Percentiles rank a stretch among this genome's conserved stretches.
Conservation (phyloP, 2,113 vertebrate genomes). For the Nesoenas mayeri region DNA sequence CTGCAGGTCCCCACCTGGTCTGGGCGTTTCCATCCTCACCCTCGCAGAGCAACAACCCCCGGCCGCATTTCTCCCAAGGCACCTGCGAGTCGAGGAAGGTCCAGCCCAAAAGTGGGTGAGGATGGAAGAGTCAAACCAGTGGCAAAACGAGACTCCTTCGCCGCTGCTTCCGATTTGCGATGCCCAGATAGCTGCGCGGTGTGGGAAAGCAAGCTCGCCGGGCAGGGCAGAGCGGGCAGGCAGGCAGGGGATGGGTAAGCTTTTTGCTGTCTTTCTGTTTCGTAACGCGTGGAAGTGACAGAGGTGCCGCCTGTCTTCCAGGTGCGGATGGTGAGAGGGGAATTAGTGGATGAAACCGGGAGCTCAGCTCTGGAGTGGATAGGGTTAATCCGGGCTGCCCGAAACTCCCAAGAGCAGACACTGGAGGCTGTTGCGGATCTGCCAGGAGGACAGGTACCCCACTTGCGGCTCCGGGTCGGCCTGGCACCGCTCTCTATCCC, state of each 20-base stretch:
- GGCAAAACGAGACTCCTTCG: background rate
- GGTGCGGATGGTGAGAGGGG: slow-evolving; percentile 91
- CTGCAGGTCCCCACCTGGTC: background rate
- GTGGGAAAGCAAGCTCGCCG: background rate
- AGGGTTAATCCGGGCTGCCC: slow-evolving; percentile 92
- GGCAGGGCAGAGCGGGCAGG: background rate
- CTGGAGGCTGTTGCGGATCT: slow-evolving; percentile 93
- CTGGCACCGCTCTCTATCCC: background rate
- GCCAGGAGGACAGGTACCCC: slow-evolving; percentile 94
- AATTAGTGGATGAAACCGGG: slow-evolving; percentile 92
- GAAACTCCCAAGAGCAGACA: slow-evolving; percentile 94
- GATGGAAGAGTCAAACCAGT: background rate
- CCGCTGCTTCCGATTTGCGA: background rate
- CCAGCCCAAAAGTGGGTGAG: background rate
- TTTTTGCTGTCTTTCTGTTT: background rate
- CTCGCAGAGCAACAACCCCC: background rate
- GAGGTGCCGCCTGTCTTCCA: slow-evolving; percentile 66
- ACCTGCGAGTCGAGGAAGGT: background rate
- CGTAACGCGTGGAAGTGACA: background rate
- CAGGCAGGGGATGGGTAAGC: background rate
- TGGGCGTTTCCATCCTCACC: background rate
- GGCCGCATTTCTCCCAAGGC: background rate
- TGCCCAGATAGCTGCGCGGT: background rate
- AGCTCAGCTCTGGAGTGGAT: slow-evolving; percentile 92
- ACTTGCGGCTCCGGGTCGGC: background rate